Evolutionary conservation across 2,113 vertebrate genomes (phyloP).

Genomic region (Conger conger): DNA sequence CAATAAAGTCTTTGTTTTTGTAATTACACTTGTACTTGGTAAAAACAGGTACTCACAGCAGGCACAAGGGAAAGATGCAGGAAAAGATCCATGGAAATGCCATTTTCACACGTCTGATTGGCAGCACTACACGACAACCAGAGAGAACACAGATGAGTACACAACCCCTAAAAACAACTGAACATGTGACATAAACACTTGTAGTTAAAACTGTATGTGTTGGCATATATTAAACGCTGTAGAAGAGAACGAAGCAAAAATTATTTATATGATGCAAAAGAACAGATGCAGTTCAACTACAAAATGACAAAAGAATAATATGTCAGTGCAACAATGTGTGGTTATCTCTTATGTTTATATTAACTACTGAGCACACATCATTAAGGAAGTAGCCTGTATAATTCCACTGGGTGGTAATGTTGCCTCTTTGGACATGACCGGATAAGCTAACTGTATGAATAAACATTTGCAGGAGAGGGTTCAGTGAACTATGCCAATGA

Average conservation of each 20-base stretch:
- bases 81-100: conserved; percentile 58
- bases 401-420: neutral
- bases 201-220: no score
- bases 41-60: conserved; percentile 62
- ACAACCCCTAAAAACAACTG: neutral
- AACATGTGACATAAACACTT: no score
- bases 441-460: neutral
- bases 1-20: no score
- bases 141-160: neutral
- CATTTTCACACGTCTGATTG: conserved; percentile 53
- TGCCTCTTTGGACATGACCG: neutral
- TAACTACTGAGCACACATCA: neutral
- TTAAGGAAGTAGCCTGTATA: neutral
- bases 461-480: neutral
- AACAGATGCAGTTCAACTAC: no score
- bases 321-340: neutral
- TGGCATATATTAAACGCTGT: no score
- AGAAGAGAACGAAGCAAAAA: no score
- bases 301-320: neutral
- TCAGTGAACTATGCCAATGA: conserved; percentile 1
- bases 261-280: no score
- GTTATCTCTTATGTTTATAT: neutral
- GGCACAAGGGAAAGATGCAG: conserved; percentile 73
- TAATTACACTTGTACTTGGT: neutral
- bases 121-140: neutral